Percentiles rank a stretch among this genome's conserved stretches.
These are phyloP conservation scores for Conus ventricosus DNA, from an alignment of 1,140 invertebrate genomes.

Conservation along the genomic window DNA sequence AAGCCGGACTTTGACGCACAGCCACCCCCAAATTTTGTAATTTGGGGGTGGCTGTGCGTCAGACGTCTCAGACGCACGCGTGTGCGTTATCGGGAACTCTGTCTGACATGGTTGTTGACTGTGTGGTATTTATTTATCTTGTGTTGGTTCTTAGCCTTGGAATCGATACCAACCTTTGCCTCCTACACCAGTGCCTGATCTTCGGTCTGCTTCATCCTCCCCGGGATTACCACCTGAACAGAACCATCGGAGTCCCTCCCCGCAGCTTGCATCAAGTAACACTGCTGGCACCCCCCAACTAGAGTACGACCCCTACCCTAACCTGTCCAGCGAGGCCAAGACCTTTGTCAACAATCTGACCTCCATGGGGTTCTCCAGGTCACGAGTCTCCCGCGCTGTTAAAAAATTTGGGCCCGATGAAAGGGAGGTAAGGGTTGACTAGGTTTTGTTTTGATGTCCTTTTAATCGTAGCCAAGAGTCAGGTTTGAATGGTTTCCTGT, in stretches of 20 bases:
- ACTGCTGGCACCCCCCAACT: neutral
- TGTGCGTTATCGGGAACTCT: too few relatives aligned
- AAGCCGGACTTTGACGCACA: too few relatives aligned
- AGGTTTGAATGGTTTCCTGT: too few relatives aligned
- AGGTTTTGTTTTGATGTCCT: neutral
- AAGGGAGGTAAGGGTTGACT: conserved; percentile 82
- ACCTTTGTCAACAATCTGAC: conserved; percentile 83
- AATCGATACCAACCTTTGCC: conserved; percentile 57
- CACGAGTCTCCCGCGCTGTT: conserved; percentile 85
- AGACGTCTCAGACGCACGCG: too few relatives aligned
- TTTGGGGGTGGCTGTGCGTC: too few relatives aligned
- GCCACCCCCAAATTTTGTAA: too few relatives aligned
- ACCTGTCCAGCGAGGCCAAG: conserved; percentile 79
- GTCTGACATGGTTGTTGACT: too few relatives aligned
- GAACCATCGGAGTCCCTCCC: neutral
- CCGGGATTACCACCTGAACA: neutral
- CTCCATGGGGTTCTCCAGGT: conserved; percentile 89
- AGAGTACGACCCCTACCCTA: conserved; percentile 76
- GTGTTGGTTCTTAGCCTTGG: conserved; percentile 52
- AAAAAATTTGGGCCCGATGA: conserved; percentile 85
- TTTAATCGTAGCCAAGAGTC: too few relatives aligned
- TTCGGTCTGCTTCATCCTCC: conserved; percentile 5
- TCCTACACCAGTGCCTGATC: conserved; percentile 29
- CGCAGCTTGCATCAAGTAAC: conserved; percentile 2
- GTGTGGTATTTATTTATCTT: neutral